phyloP scores from a whole-genome alignment of 2,797 vertebrate genomes.

The Myotis vivesi region DNA sequence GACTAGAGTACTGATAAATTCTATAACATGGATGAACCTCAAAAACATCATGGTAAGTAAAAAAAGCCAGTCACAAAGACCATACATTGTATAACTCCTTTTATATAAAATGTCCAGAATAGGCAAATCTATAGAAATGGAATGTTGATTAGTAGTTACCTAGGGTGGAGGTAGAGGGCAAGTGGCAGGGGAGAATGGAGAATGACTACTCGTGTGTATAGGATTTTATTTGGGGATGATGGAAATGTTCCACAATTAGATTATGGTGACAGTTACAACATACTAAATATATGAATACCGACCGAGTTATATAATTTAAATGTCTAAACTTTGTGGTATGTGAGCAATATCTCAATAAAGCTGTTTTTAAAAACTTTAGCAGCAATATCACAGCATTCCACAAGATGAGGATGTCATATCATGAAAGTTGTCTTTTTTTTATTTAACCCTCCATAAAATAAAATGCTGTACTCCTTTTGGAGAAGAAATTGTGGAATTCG shows the following conservation, averaged over 20 bases:
- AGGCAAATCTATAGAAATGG: neutral
- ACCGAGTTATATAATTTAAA: neutral
- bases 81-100: neutral
- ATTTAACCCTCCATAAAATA: neutral
- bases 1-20: neutral
- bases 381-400: neutral
- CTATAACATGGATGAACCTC: neutral
- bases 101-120: neutral
- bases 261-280: neutral
- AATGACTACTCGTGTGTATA: neutral
- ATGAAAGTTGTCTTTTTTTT: neutral
- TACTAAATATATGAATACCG: neutral
- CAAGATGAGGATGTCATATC: neutral
- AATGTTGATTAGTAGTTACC: neutral
- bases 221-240: neutral
- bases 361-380: neutral
- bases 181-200: neutral
- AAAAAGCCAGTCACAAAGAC: neutral
- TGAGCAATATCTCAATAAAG: neutral
- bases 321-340: neutral
- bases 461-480: neutral
- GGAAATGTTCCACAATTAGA: slow-evolving; percentile 22
- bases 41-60: neutral
- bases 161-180: no score
- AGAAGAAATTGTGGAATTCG: neutral